Percentiles rank a stretch among this genome's conserved stretches.
phyloP scores from a whole-genome alignment of 2,113 vertebrate genomes.

The Casuarius casuarius region DNA sequence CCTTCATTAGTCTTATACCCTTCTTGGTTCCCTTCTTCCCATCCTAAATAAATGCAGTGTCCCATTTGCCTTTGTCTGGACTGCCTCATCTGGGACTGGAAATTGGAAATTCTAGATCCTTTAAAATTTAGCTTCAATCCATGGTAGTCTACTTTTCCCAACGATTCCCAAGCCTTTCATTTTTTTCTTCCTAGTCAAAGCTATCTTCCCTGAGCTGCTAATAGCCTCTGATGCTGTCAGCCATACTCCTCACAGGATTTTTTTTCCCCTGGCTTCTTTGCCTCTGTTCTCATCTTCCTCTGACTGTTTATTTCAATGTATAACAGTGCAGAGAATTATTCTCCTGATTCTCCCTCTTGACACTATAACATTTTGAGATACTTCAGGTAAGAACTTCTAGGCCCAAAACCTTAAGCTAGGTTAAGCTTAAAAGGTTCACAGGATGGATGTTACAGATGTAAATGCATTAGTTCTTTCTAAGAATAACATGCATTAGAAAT shows the following conservation, averaged over 20 bases:
- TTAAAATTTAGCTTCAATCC: background rate
- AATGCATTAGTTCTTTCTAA: background rate
- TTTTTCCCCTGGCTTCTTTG: background rate
- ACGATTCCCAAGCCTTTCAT: background rate
- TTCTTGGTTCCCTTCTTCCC: background rate
- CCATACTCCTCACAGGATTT: background rate
- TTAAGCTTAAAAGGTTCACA: background rate
- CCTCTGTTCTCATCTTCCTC: background rate
- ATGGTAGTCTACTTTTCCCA: background rate
- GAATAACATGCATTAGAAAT: background rate
- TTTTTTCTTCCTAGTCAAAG: background rate
- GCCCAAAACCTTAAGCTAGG: background rate
- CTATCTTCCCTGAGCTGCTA: background rate
- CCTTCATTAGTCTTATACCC: background rate
- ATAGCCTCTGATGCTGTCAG: background rate
- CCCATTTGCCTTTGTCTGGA: background rate
- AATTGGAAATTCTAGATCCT: background rate
- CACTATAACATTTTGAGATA: background rate
- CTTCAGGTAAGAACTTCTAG: background rate
- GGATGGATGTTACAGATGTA: background rate
- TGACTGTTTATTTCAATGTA: background rate
- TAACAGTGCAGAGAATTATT: background rate
- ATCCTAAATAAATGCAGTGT: background rate
- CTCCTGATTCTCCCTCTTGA: background rate
- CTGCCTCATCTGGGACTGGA: background rate